Evolutionary conservation across 2,888 invertebrate genomes (phyloP), one percentile per base, ranked within the genome.

Genomic region (Allacma fusca): DNA sequence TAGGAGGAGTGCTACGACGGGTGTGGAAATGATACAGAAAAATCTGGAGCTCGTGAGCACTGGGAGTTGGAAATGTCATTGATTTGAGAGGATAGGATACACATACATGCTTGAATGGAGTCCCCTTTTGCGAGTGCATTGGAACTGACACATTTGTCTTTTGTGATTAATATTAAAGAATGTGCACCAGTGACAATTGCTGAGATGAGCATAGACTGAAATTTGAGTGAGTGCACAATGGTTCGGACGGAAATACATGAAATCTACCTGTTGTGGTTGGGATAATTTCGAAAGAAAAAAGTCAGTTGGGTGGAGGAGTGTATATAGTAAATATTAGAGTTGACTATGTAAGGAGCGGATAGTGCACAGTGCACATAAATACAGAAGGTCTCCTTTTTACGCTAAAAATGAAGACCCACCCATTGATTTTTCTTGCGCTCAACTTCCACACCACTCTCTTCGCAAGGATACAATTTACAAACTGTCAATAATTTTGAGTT

Each of bases 351-450:
- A n/a, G n/a, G n/a, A n/a, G n/a, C n/a, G n/a, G n/a, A 16, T 2
- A 50, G n/a, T n/a, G 2, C n/a, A 2, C 16, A 9, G 16, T 28
- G 21, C 21, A 28, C 24, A 68, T 68, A 34, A 23, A n/a, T 29
- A 29, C n/a, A 29, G 65, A 9, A 34, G 34, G 50, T 50, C 16
- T 50, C 50, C 50, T n/a, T 19, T n/a, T 50, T 50, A 19, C 1
- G 24, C 28, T 65, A 28, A 28, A 65, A 65, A 65, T 65, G 71
- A 71, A 71, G 71, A 71, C 71, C 71, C 71, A 73, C 73, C 73
- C 73, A 73, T 73, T 73, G 73, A 73, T 73, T 59, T 73, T 50
- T 50, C 50, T 50, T 13, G 50, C n/a, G 50, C 50, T 50, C 50
- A 50, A 50, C 50, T 50, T 9, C 5, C 34, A 34, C 50, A 50